Evolutionary conservation across 2,888 invertebrate species (phyloP).

Genomic region (Andrena camellia): DNA sequence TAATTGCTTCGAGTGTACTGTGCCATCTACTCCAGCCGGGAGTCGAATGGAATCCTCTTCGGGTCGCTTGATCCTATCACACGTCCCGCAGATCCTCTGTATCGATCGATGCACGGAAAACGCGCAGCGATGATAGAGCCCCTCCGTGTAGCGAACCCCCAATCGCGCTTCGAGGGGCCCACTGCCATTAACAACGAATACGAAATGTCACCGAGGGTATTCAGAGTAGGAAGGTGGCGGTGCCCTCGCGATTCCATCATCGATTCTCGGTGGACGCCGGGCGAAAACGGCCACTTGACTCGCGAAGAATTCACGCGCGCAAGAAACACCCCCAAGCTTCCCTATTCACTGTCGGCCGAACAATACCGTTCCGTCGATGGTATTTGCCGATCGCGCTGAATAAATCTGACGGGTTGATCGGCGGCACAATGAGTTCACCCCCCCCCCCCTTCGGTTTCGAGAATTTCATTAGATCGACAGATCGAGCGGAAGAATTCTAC

Average conservation of each 20-base stretch:
- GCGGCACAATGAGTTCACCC: slow-evolving; percentile 14
- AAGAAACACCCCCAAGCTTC: not conserved
- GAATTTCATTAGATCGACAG: slow-evolving; percentile 47
- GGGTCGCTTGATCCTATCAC: too few species aligned
- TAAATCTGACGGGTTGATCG: slow-evolving; percentile 26
- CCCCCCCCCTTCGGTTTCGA: not conserved
- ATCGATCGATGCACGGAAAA: not conserved
- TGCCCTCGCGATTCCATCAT: slow-evolving; percentile 35
- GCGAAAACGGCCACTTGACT: slow-evolving; percentile 44
- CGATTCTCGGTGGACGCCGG: slow-evolving; percentile 23
- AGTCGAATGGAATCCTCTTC: too few species aligned
- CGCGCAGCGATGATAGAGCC: not conserved
- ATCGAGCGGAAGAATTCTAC: slow-evolving; percentile 18
- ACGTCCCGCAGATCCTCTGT: too few species aligned
- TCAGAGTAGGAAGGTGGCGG: slow-evolving; percentile 13
- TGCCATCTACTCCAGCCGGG: too few species aligned
- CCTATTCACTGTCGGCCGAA: slow-evolving; percentile 1
- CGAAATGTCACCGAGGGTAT: slow-evolving; percentile 62
- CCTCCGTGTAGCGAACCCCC: slow-evolving; percentile 15
- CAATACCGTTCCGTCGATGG: slow-evolving; percentile 3
- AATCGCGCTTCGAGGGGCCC: slow-evolving; percentile 16
- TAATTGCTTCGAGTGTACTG: too few species aligned
- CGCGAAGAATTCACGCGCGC: slow-evolving; percentile 32
- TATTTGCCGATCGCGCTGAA: slow-evolving; percentile 30
- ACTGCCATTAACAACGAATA: slow-evolving; percentile 29